phyloP scores from a whole-genome alignment of 2,888 invertebrate species.

The Pterobdella sp. region DNA sequence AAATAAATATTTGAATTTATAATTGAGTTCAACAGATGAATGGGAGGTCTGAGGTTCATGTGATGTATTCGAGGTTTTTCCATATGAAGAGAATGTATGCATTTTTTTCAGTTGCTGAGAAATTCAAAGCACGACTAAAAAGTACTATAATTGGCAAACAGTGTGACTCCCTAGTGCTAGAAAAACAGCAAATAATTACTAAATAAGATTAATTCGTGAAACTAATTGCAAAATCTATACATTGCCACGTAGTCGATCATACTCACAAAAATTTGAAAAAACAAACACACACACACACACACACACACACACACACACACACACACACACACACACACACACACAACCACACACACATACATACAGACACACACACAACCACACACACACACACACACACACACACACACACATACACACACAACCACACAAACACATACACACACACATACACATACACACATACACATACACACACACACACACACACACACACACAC shows the following conservation, averaged over 20 bases:
- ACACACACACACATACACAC: conserved; percentile 1
- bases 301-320: conserved; percentile 15
- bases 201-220: too few species aligned
- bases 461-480: neutral
- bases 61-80: too few species aligned
- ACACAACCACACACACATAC: conserved; percentile 10
- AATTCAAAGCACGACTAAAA: too few species aligned
- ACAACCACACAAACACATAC: neutral
- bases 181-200: too few species aligned
- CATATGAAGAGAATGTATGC: too few species aligned
- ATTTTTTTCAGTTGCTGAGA: too few species aligned
- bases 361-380: neutral
- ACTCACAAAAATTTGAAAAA: neutral
- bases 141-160: too few species aligned
- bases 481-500: conserved; percentile 1
- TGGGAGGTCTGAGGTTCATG: too few species aligned
- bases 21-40: too few species aligned
- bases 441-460: conserved; percentile 3
- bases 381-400: neutral
- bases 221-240: too few species aligned
- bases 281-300: conserved; percentile 15
- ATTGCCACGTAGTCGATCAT: neutral
- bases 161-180: too few species aligned
- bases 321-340: conserved; percentile 19
- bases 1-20: too few species aligned